phyloP scores from a whole-genome alignment of 2,797 vertebrate genomes.

The Thaleichthys pacificus region DNA sequence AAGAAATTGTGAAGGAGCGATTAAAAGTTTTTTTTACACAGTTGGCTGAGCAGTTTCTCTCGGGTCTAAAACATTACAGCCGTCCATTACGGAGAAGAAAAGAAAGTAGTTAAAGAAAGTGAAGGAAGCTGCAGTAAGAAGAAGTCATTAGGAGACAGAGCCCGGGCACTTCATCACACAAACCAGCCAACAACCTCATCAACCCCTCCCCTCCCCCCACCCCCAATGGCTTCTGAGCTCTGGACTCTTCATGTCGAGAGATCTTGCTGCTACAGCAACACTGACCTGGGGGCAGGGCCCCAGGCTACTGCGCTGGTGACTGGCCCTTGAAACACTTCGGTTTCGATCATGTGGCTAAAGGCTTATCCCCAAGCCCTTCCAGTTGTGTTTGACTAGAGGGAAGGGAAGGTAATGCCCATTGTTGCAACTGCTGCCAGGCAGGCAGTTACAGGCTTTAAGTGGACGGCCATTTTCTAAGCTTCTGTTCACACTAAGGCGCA shows the following conservation, averaged over 20 bases:
- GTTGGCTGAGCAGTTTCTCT: background rate
- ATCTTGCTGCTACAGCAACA: slow-evolving; percentile 16
- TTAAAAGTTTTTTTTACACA: background rate
- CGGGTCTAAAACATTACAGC: background rate
- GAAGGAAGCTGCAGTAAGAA: slow-evolving; percentile 12
- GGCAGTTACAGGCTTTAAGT: slow-evolving; percentile 20
- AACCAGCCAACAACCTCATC: slow-evolving; percentile 13
- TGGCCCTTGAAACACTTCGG: slow-evolving; percentile 15
- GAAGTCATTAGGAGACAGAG: background rate
- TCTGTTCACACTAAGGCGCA: slow-evolving; percentile 18
- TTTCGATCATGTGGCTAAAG: slow-evolving; percentile 31
- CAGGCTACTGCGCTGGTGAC: background rate
- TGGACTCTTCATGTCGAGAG: slow-evolving; percentile 31
- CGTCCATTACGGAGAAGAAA: slow-evolving; percentile 29
- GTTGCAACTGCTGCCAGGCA: slow-evolving; percentile 12
- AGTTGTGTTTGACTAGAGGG: slow-evolving; percentile 16
- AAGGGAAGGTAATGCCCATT: slow-evolving; percentile 10
- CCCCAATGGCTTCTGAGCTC: slow-evolving; percentile 45
- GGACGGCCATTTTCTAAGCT: slow-evolving; percentile 44
- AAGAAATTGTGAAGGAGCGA: background rate
- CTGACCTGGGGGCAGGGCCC: slow-evolving; percentile 9
- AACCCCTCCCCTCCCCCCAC: slow-evolving; percentile 6
- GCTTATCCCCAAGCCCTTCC: slow-evolving; percentile 35
- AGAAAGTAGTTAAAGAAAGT: too few relatives aligned
- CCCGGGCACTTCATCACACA: background rate